Conservation (phyloP, 2,797 vertebrate species). For the Urophycis tenuis region DNA sequence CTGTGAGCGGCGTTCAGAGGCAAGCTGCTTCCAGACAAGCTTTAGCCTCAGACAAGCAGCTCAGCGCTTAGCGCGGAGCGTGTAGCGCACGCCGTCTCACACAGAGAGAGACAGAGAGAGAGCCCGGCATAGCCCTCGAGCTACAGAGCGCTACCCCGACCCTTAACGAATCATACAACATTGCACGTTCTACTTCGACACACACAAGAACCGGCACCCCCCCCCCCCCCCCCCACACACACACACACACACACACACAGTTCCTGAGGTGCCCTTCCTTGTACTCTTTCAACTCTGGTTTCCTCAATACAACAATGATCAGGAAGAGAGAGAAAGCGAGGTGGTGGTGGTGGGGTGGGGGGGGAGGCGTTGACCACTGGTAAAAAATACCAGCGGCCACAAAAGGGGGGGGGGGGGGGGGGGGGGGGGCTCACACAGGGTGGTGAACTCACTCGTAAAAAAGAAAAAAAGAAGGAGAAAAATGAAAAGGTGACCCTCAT, state of each 20-base stretch:
- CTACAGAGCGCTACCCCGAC: background rate
- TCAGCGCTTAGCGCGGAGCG: background rate
- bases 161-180: background rate
- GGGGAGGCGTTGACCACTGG: slow-evolving; percentile 37
- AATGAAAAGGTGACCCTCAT: background rate
- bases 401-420: too few relatives aligned
- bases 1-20: background rate
- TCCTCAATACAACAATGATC: background rate
- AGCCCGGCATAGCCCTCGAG: background rate
- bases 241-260: too few relatives aligned
- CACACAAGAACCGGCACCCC: background rate
- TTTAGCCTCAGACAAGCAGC: background rate
- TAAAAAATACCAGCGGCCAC: slow-evolving; percentile 41
- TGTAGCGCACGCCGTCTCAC: background rate
- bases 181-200: background rate
- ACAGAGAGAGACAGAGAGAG: too few relatives aligned
- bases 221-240: background rate
- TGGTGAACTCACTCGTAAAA: slow-evolving; percentile 51
- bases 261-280: background rate
- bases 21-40: background rate
- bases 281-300: background rate
- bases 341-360: slow-evolving; percentile 32
- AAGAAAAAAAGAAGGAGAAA: slow-evolving; percentile 29
- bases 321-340: background rate
- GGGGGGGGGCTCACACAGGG: slow-evolving; percentile 33